Conservation (phyloP, 1,140 invertebrate species). For the Lethrus apterus region DNA sequence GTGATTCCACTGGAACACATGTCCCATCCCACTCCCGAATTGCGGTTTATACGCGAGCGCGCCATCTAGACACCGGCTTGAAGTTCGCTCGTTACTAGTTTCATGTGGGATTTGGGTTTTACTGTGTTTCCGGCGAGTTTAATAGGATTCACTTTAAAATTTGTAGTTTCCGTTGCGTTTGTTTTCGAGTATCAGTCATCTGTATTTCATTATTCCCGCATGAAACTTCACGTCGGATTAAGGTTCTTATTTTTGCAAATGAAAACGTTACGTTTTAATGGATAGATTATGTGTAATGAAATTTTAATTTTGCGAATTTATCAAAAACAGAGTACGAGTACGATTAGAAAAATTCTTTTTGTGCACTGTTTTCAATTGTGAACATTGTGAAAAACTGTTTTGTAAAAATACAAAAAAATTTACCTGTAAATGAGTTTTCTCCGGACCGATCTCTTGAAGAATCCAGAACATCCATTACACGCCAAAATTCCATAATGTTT, state of each 20-base stretch:
- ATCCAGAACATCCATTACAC: conserved; percentile 97
- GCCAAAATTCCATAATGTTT: conserved; percentile 99
- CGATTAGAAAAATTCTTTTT: no score
- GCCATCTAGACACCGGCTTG: conserved; percentile 12
- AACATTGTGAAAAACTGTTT: background rate
- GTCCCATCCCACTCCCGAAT: conserved; percentile 17
- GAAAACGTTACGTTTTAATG: no score
- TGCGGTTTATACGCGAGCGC: conserved; percentile 9
- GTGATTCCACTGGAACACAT: conserved; percentile 29
- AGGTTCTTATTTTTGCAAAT: no score
- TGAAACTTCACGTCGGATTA: no score
- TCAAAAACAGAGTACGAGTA: no score
- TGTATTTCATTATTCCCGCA: background rate
- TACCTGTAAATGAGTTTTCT: conserved; percentile 96
- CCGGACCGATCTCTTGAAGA: conserved; percentile 95
- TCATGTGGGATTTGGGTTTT: conserved; percentile 26
- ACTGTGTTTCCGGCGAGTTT: conserved; percentile 19
- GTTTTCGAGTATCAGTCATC: conserved; percentile 1
- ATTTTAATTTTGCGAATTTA: no score
- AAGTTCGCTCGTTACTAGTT: conserved; percentile 25
- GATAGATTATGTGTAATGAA: no score
- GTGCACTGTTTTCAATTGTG: no score
- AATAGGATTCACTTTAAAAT: conserved; percentile 14
- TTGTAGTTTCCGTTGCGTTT: conserved; percentile 12
- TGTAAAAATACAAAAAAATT: conserved; percentile 25